Conservation (phyloP, 2,113 vertebrate species). For the Osmerus mordax region DNA sequence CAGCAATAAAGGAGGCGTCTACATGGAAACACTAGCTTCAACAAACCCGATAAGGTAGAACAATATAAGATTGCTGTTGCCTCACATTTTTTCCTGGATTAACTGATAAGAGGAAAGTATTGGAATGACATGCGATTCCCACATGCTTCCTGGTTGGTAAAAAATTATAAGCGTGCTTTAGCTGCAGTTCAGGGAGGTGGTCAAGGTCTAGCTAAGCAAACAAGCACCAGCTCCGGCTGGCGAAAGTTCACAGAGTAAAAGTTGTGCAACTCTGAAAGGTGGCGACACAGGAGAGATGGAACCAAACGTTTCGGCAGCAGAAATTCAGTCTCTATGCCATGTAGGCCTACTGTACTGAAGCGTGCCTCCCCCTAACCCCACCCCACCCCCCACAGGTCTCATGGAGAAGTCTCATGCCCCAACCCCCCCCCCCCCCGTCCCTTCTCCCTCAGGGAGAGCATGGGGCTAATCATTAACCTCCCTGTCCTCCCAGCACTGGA, state of each 20-base stretch:
- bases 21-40: too few species aligned
- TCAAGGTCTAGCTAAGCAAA: slow-evolving; percentile 51
- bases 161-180: slow-evolving; percentile 35
- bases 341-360: neutral
- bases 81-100: too few species aligned
- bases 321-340: slow-evolving; percentile 2
- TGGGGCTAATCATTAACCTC: slow-evolving; percentile 77
- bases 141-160: slow-evolving; percentile 24
- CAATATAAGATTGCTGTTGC: too few species aligned
- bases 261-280: slow-evolving; percentile 5
- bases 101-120: too few species aligned
- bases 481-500: slow-evolving; percentile 62
- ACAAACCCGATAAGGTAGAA: too few species aligned
- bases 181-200: slow-evolving; percentile 15
- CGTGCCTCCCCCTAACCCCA: neutral
- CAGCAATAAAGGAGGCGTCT: too few species aligned
- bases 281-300: neutral
- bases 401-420: slow-evolving; percentile 4
- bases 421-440: slow-evolving; percentile 58
- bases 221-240: slow-evolving; percentile 11
- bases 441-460: slow-evolving; percentile 51
- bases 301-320: neutral
- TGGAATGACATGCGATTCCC: too few species aligned
- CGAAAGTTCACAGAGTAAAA: slow-evolving; percentile 33
- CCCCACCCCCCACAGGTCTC: neutral